Percentiles rank a stretch among this genome's conserved stretches.
These are phyloP conservation scores for Adrianichthys oophorus DNA, from an alignment of 2,797 vertebrate genomes.

Conservation along the genomic window DNA sequence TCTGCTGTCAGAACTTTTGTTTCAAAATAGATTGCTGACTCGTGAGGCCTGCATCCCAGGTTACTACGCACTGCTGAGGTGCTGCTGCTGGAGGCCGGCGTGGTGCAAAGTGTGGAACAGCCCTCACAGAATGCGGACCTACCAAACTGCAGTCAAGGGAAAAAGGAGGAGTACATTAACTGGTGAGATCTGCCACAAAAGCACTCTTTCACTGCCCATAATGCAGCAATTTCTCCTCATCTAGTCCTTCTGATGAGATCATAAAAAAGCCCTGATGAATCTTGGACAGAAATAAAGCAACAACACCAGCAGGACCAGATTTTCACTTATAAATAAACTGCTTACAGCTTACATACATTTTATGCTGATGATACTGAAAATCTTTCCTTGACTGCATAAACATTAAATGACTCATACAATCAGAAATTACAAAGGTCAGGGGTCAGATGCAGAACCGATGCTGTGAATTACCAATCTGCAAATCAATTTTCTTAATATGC, in stretches of 20 bases:
- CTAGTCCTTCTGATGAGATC: background rate
- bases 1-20: slow-evolving; percentile 97
- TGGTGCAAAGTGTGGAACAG: slow-evolving; percentile 5
- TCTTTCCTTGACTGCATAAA: background rate
- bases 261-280: background rate
- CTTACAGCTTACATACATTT: background rate
- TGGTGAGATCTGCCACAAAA: slow-evolving; percentile 1
- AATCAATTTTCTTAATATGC: too few relatives aligned
- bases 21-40: slow-evolving; percentile 86
- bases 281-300: background rate
- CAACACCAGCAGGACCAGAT: background rate
- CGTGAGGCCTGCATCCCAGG: slow-evolving; percentile 90
- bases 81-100: slow-evolving; percentile 63
- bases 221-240: background rate
- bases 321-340: background rate
- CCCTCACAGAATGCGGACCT: slow-evolving; percentile 2
- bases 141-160: background rate
- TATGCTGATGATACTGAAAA: background rate
- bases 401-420: background rate
- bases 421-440: too few relatives aligned
- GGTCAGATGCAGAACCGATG: too few relatives aligned
- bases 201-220: background rate
- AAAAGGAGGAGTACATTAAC: background rate
- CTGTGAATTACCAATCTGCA: too few relatives aligned
- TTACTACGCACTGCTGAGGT: slow-evolving; percentile 83